phyloP scores from a whole-genome alignment of 1,140 invertebrate genomes.

The Macrosteles quadrilineatus region DNA sequence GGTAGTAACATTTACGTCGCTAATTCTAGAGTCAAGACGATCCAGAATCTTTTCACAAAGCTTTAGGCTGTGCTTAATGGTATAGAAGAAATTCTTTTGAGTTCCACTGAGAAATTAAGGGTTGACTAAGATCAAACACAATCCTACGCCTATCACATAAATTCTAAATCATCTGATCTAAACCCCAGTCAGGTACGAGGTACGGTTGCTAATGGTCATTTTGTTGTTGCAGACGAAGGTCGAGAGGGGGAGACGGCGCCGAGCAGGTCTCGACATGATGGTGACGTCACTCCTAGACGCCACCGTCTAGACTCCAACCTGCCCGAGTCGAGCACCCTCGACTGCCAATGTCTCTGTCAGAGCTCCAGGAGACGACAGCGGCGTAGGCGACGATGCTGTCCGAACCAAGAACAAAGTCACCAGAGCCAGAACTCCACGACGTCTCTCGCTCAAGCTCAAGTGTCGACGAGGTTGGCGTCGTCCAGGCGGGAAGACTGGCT shows the following conservation, averaged over 20 bases:
- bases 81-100: too few species aligned
- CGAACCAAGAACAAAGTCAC: too few species aligned
- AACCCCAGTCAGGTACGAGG: too few species aligned
- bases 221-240: neutral
- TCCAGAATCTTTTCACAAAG: too few species aligned
- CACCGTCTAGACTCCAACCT: too few species aligned
- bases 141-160: too few species aligned
- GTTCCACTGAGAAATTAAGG: too few species aligned
- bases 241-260: neutral
- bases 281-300: neutral
- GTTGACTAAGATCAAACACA: too few species aligned
- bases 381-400: neutral
- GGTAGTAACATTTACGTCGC: too few species aligned
- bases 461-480: neutral
- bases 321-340: neutral
- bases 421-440: neutral
- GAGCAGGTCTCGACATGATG: neutral
- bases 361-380: neutral
- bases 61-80: too few species aligned
- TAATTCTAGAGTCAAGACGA: too few species aligned
- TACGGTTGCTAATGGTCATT: neutral
- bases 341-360: neutral
- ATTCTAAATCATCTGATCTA: too few species aligned
- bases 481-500: conserved; percentile 41
- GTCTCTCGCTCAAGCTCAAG: neutral